Evolutionary conservation across 2,113 vertebrate genomes (phyloP).

Genomic region (Tragulus kanchil): DNA sequence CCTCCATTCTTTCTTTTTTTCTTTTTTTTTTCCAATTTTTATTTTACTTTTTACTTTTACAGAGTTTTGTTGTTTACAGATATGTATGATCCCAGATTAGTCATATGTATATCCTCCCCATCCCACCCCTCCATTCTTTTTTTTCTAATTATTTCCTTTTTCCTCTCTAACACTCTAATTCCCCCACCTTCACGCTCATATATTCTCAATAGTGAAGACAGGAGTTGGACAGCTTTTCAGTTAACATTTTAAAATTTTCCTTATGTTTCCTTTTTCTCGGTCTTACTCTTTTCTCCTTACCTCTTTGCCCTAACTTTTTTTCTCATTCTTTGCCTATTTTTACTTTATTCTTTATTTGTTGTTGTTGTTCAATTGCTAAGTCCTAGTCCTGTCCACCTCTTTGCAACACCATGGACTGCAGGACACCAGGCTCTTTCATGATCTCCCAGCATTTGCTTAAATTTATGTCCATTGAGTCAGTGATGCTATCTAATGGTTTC

Average conservation of each 20-base stretch:
- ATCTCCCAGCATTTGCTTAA: not conserved
- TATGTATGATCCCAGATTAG: too few relatives aligned
- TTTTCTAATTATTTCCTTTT: accelerated
- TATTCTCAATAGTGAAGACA: not conserved
- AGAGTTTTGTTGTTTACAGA: too few relatives aligned
- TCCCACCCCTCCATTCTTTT: accelerated
- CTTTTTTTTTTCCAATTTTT: too few relatives aligned
- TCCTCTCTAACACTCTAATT: not conserved
- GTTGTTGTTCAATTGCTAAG: not conserved
- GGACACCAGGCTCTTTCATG: not conserved
- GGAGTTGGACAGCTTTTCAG: not conserved
- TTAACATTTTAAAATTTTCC: not conserved
- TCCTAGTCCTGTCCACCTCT: not conserved
- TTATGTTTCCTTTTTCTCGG: not conserved
- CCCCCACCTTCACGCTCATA: not conserved
- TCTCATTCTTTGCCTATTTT: not conserved
- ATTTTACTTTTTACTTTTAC: too few relatives aligned
- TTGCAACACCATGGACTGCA: not conserved
- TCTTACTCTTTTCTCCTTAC: not conserved
- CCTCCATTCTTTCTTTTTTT: too few relatives aligned
- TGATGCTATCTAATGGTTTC: not conserved
- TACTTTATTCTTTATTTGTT: not conserved
- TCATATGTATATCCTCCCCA: too few relatives aligned
- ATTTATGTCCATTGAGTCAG: not conserved
- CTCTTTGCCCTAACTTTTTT: not conserved